Conservation (phyloP, 2,113 vertebrate species). For the Rhagologus leucostigma region DNA sequence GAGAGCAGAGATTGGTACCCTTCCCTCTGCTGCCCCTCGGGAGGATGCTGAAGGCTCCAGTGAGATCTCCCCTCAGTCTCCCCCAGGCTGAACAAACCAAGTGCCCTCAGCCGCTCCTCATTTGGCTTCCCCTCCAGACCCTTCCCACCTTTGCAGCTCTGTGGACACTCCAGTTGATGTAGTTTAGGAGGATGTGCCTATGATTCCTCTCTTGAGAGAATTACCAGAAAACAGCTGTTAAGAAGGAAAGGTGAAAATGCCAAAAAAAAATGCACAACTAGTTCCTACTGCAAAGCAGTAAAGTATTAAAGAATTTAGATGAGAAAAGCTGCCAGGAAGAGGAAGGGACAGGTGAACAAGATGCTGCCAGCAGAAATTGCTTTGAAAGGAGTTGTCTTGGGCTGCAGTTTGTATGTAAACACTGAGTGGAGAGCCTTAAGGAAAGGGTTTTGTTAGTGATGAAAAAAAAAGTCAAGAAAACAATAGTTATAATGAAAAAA, state of each 20-base stretch:
- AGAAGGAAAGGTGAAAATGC: not conserved
- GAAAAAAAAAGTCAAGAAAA: not conserved
- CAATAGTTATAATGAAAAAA: not conserved
- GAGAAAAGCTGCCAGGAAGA: not conserved
- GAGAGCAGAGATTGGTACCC: not conserved
- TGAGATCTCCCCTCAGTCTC: not conserved
- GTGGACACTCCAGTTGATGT: not conserved
- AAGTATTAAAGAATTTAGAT: not conserved
- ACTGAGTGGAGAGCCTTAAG: not conserved
- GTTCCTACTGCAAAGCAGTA: not conserved
- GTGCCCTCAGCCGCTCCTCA: not conserved
- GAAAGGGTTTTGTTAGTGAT: not conserved
- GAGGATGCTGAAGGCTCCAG: not conserved
- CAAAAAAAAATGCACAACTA: not conserved
- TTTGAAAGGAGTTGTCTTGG: not conserved
- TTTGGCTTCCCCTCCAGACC: not conserved
- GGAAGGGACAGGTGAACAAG: not conserved
- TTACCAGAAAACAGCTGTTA: not conserved
- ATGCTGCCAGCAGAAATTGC: not conserved
- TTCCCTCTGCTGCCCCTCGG: not conserved
- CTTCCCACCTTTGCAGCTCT: not conserved
- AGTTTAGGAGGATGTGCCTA: not conserved
- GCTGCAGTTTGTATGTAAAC: not conserved
- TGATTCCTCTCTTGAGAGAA: not conserved
- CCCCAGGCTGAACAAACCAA: not conserved